Evolutionary conservation across 2,113 vertebrate genomes (phyloP).

Genomic region (Charadrius vociferus): DNA sequence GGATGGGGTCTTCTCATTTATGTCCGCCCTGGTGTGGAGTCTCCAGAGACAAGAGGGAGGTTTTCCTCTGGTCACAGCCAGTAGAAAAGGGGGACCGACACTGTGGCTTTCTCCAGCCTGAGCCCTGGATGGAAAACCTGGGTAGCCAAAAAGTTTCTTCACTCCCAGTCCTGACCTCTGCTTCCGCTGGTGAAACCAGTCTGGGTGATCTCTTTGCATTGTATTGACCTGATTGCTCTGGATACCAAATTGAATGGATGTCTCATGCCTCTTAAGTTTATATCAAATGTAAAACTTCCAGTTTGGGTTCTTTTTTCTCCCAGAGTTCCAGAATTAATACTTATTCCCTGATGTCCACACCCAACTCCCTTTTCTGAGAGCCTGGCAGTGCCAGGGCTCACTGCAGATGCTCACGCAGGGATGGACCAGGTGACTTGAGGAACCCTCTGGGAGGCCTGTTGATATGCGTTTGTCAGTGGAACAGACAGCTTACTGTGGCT

Average conservation of each 20-base stretch:
- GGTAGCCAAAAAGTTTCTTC: background rate
- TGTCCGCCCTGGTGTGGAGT: accelerated
- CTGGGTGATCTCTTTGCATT: background rate
- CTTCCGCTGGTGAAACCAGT: background rate
- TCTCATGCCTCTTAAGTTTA: background rate
- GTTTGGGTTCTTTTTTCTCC: background rate
- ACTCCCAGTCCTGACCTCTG: background rate
- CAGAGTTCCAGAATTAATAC: background rate
- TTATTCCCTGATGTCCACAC: background rate
- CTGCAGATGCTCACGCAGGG: background rate
- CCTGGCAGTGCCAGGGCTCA: background rate
- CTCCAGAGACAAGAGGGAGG: background rate
- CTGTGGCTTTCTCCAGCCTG: background rate
- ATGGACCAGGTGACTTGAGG: background rate
- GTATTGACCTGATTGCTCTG: background rate
- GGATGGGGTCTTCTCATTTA: background rate
- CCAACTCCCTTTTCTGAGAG: background rate
- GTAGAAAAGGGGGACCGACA: accelerated
- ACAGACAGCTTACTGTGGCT: slow-evolving; percentile 61
- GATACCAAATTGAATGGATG: background rate
- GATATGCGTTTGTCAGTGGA: slow-evolving; percentile 32
- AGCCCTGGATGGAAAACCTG: background rate
- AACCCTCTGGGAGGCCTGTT: slow-evolving; percentile 36
- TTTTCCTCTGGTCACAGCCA: accelerated
- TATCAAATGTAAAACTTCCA: background rate